These are phyloP conservation scores for Orthosia gothica DNA, from an alignment of 2,888 invertebrate genomes.

Conservation along the genomic window DNA sequence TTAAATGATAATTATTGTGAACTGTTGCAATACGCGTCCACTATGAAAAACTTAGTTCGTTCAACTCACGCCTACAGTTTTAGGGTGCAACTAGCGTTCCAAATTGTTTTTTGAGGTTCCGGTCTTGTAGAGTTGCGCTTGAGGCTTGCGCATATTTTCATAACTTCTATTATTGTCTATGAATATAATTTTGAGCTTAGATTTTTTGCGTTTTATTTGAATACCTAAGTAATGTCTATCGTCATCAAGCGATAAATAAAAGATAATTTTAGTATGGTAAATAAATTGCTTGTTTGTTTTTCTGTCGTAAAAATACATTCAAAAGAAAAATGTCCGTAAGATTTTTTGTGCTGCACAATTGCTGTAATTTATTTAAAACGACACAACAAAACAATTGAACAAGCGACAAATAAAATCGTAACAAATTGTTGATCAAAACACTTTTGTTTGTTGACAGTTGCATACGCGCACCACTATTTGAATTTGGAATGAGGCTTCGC, in stretches of 20 bases:
- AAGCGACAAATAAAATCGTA: constrained; percentile 56
- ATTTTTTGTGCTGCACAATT: constrained; percentile 40
- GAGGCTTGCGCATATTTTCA: constrained; percentile 61
- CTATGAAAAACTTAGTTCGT: constrained; percentile 57
- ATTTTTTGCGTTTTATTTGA: constrained; percentile 21
- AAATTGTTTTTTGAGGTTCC: constrained; percentile 75
- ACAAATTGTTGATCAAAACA: constrained; percentile 62
- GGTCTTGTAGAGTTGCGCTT: constrained; percentile 62
- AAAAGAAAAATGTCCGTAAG: constrained; percentile 8
- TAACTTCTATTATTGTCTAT: constrained; percentile 36
- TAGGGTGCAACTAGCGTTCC: constrained; percentile 75
- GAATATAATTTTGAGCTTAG: neutral
- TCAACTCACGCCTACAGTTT: constrained; percentile 65
- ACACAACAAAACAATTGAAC: constrained; percentile 57
- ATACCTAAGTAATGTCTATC: constrained; percentile 13
- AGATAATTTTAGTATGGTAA: constrained; percentile 32
- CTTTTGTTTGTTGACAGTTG: constrained; percentile 80
- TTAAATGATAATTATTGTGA: constrained; percentile 56
- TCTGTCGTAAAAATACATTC: constrained; percentile 9
- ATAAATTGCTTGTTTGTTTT: constrained; percentile 37
- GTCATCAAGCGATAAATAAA: constrained; percentile 30
- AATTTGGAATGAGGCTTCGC: constrained; percentile 84
- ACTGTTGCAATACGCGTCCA: constrained; percentile 54
- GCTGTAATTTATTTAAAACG: constrained; percentile 57
- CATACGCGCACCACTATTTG: constrained; percentile 81